Base-by-base conservation (phyloP, 2,888 invertebrate species). In the Agrotis segetum region DNA sequence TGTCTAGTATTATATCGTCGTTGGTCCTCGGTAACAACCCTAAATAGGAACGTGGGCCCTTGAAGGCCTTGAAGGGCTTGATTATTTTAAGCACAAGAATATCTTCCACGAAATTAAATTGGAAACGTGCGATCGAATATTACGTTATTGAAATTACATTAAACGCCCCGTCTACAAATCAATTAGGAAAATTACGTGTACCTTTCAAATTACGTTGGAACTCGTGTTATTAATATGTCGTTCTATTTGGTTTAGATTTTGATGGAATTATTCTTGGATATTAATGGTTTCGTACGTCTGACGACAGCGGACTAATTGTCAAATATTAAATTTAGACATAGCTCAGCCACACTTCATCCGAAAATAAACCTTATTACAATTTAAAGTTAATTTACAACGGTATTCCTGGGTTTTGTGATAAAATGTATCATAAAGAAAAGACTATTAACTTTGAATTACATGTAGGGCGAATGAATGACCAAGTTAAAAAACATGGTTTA, bases 171-270 rank as follows among this genome's bases (percentile, higher is more conserved):
- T 21, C 34, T 47, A 60, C 34, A 56, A 74, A 67, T 52, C 63
- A 75, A 80, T 75, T 73, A 59, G 19, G 58, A 49, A 75, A 77
- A 79, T 79, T 58, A 61, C 50, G 46, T 16, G 21, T 53, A 49
- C 53, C 44, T 24, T 59, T 47, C 16, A 62, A 63, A 63, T 77
- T 1, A 24, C 11, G 14, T 13, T 49, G 16, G 19, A 19, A 56
- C n/a, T 46, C 11, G 24, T 47, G 17, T 19, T 52, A 21, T 47
- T 56, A 40, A 74, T 47, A 53, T 65, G 13, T 40, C 19, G 6
- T 56, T 56, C n/a, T 21, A 9, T 44, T 56, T n/a, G 29, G 44
- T 34, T 40, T 34, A 34, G n/a, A 34, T 34, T 55, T 47, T 21
- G 6, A 13, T 53, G n/a, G 16, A 16, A 52, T 21, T 34, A 16